Base-by-base conservation (phyloP, 1,140 invertebrate genomes). In the Drosophila setifemur region DNA sequence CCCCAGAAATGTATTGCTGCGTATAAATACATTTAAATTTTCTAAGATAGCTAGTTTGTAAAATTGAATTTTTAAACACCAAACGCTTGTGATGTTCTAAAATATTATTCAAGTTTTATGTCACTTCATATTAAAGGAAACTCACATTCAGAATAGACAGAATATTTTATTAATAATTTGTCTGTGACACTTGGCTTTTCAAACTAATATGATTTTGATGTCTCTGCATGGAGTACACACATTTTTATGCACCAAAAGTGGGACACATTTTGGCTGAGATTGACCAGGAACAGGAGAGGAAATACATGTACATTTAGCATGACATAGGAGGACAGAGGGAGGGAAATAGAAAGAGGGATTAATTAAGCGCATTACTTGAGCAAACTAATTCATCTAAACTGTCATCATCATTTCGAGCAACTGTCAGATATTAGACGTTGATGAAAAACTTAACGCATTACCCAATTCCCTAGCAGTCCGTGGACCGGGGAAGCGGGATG, bases 381-480 rank as follows among this genome's bases (percentile, higher is more conserved):
- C 72, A 86, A 85, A 85, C 81, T 86, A 85, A 85, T 85, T 81
- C 81, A 85, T 85, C 79, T 86, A 79, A 86, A 79, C 79, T 85
- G 79, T 85, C 81, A 85, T 85, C 81, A 85, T 85, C 81, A 86
- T 81, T 85, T 86, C 81, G 58, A 75, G 81, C 81, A 75, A 86
- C 81, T 86, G 79, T 83, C 79, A 86, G 72, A 25, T 71, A 81
- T 86, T 85, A 86, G 79, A 68, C 74, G 70, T 72, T 86, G 74
- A 85, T 75, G 79, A 83, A 83, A 83, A 83, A 81, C 75, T 85
- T 85, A 74, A 81, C 71, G 60, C 75, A 86, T 81, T 81, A 76
- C 60, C 81, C 81, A 74, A 74, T 70, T 71, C 45, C n/a, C 14
- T 43, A 23, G n/a, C 35, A 44, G 55, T 21, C 11, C 18, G 25